These are phyloP conservation scores for Tenodera sinensis DNA, from an alignment of 2,888 invertebrate genomes.

Conservation along the genomic window DNA sequence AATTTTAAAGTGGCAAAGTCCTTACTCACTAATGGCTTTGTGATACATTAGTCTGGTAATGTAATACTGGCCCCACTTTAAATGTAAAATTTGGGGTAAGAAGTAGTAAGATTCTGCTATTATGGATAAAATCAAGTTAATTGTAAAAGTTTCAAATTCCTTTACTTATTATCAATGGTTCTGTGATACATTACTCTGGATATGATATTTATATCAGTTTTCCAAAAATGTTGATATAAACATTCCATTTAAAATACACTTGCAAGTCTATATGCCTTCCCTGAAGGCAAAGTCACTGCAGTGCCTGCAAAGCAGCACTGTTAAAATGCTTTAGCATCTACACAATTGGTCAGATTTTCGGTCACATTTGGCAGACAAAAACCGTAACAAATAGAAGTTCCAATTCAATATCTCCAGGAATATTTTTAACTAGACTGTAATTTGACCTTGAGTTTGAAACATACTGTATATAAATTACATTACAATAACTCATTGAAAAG, in stretches of 20 bases:
- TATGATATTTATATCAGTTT: background rate
- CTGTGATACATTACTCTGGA: background rate
- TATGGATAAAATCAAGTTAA: background rate
- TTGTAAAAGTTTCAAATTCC: background rate
- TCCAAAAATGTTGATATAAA: background rate
- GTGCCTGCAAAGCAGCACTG: background rate
- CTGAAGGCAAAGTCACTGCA: background rate
- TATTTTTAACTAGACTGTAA: too few relatives aligned
- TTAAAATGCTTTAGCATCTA: too few relatives aligned
- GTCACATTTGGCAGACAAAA: too few relatives aligned
- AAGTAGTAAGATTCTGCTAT: too few relatives aligned
- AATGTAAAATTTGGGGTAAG: too few relatives aligned
- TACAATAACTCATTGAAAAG: too few relatives aligned
- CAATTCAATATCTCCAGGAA: too few relatives aligned
- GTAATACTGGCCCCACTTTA: too few relatives aligned
- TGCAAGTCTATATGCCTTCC: background rate
- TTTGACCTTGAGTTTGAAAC: too few relatives aligned
- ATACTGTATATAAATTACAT: too few relatives aligned
- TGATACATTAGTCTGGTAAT: background rate
- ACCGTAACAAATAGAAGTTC: too few relatives aligned
- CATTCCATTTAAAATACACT: background rate
- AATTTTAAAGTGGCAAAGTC: background rate
- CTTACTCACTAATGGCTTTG: background rate
- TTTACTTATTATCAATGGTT: background rate
- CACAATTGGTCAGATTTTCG: too few relatives aligned